Base-by-base conservation (phyloP, 2,888 invertebrate species). In the Sphaerophoria rueppellii region DNA sequence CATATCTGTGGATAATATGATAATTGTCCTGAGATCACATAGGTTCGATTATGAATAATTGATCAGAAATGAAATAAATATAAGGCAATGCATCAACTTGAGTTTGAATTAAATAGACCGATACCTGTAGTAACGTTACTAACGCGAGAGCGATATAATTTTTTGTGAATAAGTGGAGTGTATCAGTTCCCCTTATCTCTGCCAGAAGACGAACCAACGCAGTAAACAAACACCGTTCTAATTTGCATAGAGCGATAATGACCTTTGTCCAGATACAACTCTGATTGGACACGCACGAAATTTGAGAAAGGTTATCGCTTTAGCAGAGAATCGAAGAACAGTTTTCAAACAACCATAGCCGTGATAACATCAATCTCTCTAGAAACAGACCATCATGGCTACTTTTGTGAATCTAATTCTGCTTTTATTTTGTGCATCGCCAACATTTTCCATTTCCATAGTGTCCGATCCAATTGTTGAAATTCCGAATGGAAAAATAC, bases 401-500 rank as follows among this genome's bases (percentile, higher is more conserved):
- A 37, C 37, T 37, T 35, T 9, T 35, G 32, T 11, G 1, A 67
- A 40, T 40, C n/a, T 67, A 43, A 0, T 40, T 24, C 9, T 52
- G 0, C 32, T 67, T 9, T 32, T 54, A 67, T 40, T 40, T 40
- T 54, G 40, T 40, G 9, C n/a, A 6, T 12, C 11, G 0, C 40
- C 67, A 6, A 32, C 75, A 14, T 65, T 58, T 7, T 11, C 40
- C 2, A 14, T 24, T 12, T 48, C 60, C 14, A 24, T 4, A 12
- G 24, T 40, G 12, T 46, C 50, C 7, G 63, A 87, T 24, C 67
- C 89, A 11, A 46, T 89, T 1, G 87, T 90, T 7, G 73, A 89
- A 32, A 70, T 89, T 14, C 77, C 88, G 0, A 87, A 88, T 82
- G 91, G 91, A 0, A 87, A 87, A 63, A 69, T 91, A 24, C 87